A percentile compares a stretch with the other conserved stretches of the same genome.
phyloP scores from a whole-genome alignment of 2,113 vertebrate species.

The Canis aureus region DNA sequence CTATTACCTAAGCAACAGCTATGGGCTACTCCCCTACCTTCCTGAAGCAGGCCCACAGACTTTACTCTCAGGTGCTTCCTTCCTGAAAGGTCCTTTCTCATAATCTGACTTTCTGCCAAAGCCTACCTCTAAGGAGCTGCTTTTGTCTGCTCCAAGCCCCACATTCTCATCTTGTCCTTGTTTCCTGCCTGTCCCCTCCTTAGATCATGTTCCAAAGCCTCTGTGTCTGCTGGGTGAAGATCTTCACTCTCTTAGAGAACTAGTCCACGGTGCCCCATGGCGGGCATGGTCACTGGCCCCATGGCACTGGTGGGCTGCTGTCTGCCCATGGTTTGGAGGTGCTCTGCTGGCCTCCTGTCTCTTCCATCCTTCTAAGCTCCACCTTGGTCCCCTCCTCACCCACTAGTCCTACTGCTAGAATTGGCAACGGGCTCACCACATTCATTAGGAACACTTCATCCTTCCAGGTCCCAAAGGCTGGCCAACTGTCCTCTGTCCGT shows the following conservation, averaged over 20 bases:
- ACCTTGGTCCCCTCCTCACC: not conserved
- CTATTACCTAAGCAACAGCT: not conserved
- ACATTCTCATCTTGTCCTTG: not conserved
- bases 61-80: not conserved
- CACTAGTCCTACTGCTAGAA: not conserved
- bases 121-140: not conserved
- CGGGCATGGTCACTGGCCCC: not conserved
- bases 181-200: not conserved
- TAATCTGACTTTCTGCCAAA: not conserved
- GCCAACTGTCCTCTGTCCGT: not conserved
- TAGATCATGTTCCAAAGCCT: not conserved
- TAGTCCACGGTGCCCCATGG: accelerated
- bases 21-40: not conserved
- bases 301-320: not conserved
- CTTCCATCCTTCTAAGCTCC: not conserved
- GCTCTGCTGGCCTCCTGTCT: no score
- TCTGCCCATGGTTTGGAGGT: not conserved
- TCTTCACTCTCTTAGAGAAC: not conserved
- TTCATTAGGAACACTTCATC: not conserved
- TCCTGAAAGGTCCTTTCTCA: not conserved
- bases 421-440: not conserved
- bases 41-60: not conserved
- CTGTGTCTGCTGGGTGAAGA: not conserved
- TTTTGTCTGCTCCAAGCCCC: not conserved
- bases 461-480: not conserved